Percentiles rank a stretch among this genome's conserved stretches.
These are phyloP conservation scores for Euplexia lucipara DNA, from an alignment of 2,888 invertebrate species.

Conservation along the genomic window DNA sequence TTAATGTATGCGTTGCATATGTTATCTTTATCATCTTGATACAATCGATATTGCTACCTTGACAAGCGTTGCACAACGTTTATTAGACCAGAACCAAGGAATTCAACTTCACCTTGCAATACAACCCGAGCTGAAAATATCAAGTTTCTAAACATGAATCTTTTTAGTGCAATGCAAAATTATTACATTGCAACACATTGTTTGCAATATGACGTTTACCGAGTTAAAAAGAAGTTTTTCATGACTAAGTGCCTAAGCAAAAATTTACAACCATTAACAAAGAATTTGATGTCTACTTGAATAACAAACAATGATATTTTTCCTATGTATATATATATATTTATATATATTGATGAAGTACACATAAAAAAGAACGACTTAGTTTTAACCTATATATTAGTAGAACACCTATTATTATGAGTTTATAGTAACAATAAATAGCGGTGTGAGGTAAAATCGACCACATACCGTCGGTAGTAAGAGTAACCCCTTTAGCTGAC, in stretches of 20 bases:
- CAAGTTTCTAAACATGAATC: slow-evolving; percentile 72
- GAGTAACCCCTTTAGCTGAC: too few species aligned
- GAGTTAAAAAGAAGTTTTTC: slow-evolving; percentile 16
- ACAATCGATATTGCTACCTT: slow-evolving; percentile 53
- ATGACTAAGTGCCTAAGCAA: not conserved
- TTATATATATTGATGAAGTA: too few species aligned
- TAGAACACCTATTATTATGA: too few species aligned
- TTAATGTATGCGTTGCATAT: slow-evolving; percentile 37
- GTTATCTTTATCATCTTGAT: slow-evolving; percentile 43
- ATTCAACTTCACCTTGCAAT: slow-evolving; percentile 77
- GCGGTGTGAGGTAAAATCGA: too few species aligned
- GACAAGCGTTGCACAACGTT: slow-evolving; percentile 56
- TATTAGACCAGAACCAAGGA: slow-evolving; percentile 80
- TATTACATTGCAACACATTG: slow-evolving; percentile 53
- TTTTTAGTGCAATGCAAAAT: slow-evolving; percentile 61
- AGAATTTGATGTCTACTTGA: not conserved
- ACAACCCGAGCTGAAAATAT: slow-evolving; percentile 71
- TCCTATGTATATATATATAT: too few species aligned
- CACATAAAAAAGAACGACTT: too few species aligned
- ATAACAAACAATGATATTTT: too few species aligned
- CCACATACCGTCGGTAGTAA: too few species aligned
- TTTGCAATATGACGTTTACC: slow-evolving; percentile 21
- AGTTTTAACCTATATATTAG: too few species aligned
- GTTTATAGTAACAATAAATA: too few species aligned
- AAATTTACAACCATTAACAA: not conserved